Percentiles rank a stretch among this genome's conserved stretches.
Evolutionary conservation across 2,888 invertebrate species (phyloP).

Genomic region (Morpho helenor): DNA sequence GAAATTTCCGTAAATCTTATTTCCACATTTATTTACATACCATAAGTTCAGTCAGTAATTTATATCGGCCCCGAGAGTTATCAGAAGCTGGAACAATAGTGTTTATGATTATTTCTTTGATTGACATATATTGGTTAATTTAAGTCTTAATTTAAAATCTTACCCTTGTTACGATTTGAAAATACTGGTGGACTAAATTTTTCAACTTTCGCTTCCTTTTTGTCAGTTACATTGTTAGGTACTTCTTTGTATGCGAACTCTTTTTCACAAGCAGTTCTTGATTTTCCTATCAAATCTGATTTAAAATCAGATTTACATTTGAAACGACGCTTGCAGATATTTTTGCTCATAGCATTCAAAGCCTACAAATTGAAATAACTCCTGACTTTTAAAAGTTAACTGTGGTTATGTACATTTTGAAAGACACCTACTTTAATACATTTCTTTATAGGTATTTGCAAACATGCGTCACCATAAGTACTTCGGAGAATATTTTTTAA

Average conservation of each 20-base stretch:
- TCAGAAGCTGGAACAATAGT: no score
- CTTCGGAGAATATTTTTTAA: slow-evolving; percentile 34
- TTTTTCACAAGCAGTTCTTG: slow-evolving; percentile 36
- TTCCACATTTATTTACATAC: no score
- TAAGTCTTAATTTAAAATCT: not conserved
- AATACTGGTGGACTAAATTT: slow-evolving; percentile 11
- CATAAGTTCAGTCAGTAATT: no score
- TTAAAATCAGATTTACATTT: slow-evolving; percentile 36
- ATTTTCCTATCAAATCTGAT: slow-evolving; percentile 25
- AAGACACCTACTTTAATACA: slow-evolving; percentile 37
- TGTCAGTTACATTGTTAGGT: not conserved
- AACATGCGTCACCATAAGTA: slow-evolving; percentile 52
- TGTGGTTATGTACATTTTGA: no score
- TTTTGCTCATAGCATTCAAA: slow-evolving; percentile 23
- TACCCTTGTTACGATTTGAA: slow-evolving; percentile 3
- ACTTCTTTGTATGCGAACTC: slow-evolving; percentile 19
- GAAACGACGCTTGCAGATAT: slow-evolving; percentile 20
- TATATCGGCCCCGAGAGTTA: no score
- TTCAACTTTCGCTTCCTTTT: not conserved
- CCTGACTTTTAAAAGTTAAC: no score
- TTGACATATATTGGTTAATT: no score
- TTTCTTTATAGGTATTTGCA: slow-evolving; percentile 48
- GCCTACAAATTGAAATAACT: slow-evolving; percentile 20
- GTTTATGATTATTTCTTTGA: no score
- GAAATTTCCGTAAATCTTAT: no score